Percentiles rank a stretch among this genome's conserved stretches.
These are phyloP conservation scores for Crocuta crocuta DNA, from an alignment of 2,113 vertebrate species.

Conservation along the genomic window DNA sequence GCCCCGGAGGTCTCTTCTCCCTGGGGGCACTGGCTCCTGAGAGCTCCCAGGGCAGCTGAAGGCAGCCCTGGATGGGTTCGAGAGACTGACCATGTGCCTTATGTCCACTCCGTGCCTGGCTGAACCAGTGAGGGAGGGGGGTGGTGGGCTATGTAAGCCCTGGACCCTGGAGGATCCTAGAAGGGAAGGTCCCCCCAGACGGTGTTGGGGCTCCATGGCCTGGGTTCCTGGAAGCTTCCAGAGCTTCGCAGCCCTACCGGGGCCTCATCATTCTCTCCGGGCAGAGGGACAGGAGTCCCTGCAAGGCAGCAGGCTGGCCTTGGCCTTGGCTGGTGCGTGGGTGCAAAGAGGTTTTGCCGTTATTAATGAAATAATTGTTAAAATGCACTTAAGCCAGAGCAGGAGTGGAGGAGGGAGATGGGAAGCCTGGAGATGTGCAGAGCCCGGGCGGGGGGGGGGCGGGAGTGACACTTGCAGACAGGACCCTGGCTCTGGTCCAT, in stretches of 20 bases:
- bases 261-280: neutral
- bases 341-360: neutral
- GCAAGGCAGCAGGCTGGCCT: conserved; percentile 26
- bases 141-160: neutral
- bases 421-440: neutral
- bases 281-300: conserved; percentile 71
- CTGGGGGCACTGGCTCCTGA: neutral
- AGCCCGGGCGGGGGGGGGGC: neutral
- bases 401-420: neutral
- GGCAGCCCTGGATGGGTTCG: neutral
- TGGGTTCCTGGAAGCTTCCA: neutral
- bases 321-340: neutral
- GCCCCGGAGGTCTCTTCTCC: neutral
- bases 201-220: neutral
- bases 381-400: conserved; percentile 62
- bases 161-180: neutral
- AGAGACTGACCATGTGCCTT: conserved; percentile 29
- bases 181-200: neutral
- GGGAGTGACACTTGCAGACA: neutral
- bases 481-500: neutral
- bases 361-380: neutral
- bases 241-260: neutral
- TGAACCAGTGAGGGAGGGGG: neutral
- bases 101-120: neutral
- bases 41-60: neutral